phyloP scores from a whole-genome alignment of 2,888 invertebrate genomes.

The Augochlorella aurata region DNA sequence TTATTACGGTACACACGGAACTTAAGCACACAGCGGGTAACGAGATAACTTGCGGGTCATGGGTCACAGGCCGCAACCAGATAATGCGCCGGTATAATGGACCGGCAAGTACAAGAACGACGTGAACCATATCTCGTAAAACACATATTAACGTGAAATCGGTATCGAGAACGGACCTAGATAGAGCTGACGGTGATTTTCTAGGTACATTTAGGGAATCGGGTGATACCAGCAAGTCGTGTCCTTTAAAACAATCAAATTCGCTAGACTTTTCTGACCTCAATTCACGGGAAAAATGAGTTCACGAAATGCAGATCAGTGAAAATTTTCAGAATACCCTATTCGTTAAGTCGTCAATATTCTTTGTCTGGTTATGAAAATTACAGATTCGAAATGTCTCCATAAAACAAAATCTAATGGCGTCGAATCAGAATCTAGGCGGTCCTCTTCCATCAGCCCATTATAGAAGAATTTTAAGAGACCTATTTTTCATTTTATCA shows the following conservation, averaged over 20 bases:
- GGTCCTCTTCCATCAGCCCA: too few species aligned
- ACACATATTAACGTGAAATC: constrained; percentile 13
- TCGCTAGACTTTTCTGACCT: background rate
- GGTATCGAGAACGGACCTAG: background rate
- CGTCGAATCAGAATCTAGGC: too few species aligned
- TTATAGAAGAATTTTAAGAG: too few species aligned
- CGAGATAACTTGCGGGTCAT: constrained; percentile 33
- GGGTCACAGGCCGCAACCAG: constrained; percentile 24
- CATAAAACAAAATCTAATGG: too few species aligned
- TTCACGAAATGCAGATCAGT: too few species aligned
- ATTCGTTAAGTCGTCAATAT: too few species aligned
- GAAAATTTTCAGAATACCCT: too few species aligned
- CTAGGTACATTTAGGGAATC: background rate
- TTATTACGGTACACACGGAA: constrained; percentile 41
- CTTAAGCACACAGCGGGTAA: constrained; percentile 36
- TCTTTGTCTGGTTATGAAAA: too few species aligned
- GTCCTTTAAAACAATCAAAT: background rate
- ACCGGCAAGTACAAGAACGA: background rate
- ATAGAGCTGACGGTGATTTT: background rate
- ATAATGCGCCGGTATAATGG: constrained; percentile 41
- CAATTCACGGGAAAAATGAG: too few species aligned
- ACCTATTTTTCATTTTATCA: too few species aligned
- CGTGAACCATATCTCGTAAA: constrained; percentile 22
- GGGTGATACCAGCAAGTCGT: background rate
- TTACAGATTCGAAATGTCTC: too few species aligned